Evolutionary conservation across 1,140 invertebrate species (phyloP).

Genomic region (Sycobia sp.): DNA sequence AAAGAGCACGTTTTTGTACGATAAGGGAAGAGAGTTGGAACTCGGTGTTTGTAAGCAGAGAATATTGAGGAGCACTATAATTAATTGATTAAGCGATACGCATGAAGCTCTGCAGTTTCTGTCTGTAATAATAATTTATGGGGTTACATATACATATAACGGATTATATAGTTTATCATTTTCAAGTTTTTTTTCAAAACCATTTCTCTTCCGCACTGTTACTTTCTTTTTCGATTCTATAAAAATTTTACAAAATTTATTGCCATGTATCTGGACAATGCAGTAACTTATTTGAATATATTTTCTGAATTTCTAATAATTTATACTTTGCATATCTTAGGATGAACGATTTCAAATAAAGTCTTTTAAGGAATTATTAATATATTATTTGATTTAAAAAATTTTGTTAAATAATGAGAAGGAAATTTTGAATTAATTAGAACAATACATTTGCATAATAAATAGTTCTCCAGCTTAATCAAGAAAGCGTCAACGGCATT

Average conservation of each 20-base stretch:
- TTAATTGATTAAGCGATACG: slow-evolving; percentile 39
- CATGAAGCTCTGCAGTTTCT: slow-evolving; percentile 15
- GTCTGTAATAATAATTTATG: slow-evolving; percentile 7
- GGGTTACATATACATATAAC: not conserved
- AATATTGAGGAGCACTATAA: slow-evolving; percentile 35
- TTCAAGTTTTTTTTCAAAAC: too few relatives aligned
- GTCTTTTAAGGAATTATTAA: too few relatives aligned
- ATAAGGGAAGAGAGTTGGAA: slow-evolving; percentile 6
- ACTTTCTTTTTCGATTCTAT: slow-evolving; percentile 19
- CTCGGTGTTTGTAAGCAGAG: slow-evolving; percentile 4
- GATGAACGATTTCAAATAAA: too few relatives aligned
- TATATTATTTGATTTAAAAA: too few relatives aligned
- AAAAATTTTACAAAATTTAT: slow-evolving; percentile 18
- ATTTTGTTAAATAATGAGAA: too few relatives aligned
- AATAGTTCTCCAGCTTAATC: too few relatives aligned
- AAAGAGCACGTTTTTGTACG: not conserved
- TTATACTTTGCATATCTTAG: slow-evolving; percentile 3
- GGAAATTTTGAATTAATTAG: too few relatives aligned
- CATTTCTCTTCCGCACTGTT: slow-evolving; percentile 1
- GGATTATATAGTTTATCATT: too few relatives aligned
- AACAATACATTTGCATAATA: too few relatives aligned
- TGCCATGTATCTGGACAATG: slow-evolving; percentile 21
- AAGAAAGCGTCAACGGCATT: too few relatives aligned
- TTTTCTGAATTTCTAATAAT: slow-evolving; percentile 16
- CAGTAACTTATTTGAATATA: not conserved